Conservation (phyloP, 2,113 vertebrate genomes). For the Neodon shergylaensis region DNA sequence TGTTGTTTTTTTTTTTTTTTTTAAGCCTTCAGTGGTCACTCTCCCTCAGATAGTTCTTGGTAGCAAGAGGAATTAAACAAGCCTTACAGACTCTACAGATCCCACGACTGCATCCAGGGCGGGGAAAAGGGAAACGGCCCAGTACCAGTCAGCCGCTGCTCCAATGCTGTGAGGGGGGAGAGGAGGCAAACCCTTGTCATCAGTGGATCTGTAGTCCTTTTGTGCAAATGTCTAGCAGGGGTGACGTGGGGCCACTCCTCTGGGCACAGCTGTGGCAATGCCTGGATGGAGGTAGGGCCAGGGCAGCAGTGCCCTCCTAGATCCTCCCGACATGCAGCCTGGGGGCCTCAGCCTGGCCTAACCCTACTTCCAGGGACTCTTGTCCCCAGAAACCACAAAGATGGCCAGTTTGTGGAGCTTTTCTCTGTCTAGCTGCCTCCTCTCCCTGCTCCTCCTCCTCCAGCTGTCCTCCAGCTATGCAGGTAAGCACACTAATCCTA, state of each 20-base stretch:
- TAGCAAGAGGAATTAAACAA: too few relatives aligned
- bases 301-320: background rate
- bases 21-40: background rate
- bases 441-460: conserved; percentile 56
- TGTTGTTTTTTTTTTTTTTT: background rate
- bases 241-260: conserved; percentile 38
- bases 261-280: conserved; percentile 66
- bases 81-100: background rate
- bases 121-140: conserved; percentile 21
- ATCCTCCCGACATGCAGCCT: conserved; percentile 36
- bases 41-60: background rate
- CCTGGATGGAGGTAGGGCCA: conserved; percentile 44
- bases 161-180: conserved; percentile 48
- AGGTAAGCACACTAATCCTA: conserved; percentile 66
- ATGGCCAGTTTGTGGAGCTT: conserved; percentile 41
- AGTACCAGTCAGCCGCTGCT: conserved; percentile 77
- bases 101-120: background rate
- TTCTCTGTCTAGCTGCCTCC: background rate
- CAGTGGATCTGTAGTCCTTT: conserved; percentile 72
- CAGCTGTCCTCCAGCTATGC: conserved; percentile 35
- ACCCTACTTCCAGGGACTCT: conserved; percentile 4
- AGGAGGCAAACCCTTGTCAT: conserved; percentile 15
- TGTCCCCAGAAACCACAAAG: background rate
- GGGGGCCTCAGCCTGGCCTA: background rate
- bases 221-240: conserved; percentile 62